A percentile compares a stretch with the other conserved stretches of the same genome.
These are phyloP conservation scores for Jordanella pulchra DNA, from an alignment of 2,797 vertebrate species.

Conservation along the genomic window DNA sequence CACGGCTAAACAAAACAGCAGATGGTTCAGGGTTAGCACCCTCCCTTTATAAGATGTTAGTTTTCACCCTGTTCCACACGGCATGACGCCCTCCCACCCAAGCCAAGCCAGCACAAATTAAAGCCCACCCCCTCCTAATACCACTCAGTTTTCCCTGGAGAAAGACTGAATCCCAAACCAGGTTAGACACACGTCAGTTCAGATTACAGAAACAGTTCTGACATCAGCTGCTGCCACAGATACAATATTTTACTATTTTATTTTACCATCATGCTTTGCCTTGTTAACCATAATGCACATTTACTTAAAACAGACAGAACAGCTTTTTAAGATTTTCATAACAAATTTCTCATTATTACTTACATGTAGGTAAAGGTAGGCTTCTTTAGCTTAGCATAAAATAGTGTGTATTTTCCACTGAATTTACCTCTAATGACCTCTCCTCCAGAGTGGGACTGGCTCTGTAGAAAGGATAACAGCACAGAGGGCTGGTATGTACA, in stretches of 20 bases:
- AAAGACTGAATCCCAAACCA: constrained; percentile 78
- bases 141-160: constrained; percentile 51
- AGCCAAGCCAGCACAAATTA: constrained; percentile 74
- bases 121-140: constrained; percentile 26
- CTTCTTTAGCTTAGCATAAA: not conserved
- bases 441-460: constrained; percentile 89
- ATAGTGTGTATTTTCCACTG: not conserved
- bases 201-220: constrained; percentile 75
- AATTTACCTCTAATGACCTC: constrained; percentile 91
- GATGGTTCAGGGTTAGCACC: constrained; percentile 71
- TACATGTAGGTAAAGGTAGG: not conserved
- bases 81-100: constrained; percentile 49
- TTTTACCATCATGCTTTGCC: not conserved
- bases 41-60: constrained; percentile 51
- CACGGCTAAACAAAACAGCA: constrained; percentile 66
- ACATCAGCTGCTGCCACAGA: constrained; percentile 70
- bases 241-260: constrained; percentile 45
- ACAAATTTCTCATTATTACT: not conserved
- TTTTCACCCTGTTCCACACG: constrained; percentile 41
- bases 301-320: not conserved
- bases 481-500: constrained; percentile 88
- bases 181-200: constrained; percentile 81
- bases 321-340: not conserved
- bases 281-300: constrained; percentile 3
- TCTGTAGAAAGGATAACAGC: constrained; percentile 91